Evolutionary conservation across 2,888 invertebrate genomes (phyloP), one percentile per base, ranked within the genome.

Genomic region (Diploptera punctata): DNA sequence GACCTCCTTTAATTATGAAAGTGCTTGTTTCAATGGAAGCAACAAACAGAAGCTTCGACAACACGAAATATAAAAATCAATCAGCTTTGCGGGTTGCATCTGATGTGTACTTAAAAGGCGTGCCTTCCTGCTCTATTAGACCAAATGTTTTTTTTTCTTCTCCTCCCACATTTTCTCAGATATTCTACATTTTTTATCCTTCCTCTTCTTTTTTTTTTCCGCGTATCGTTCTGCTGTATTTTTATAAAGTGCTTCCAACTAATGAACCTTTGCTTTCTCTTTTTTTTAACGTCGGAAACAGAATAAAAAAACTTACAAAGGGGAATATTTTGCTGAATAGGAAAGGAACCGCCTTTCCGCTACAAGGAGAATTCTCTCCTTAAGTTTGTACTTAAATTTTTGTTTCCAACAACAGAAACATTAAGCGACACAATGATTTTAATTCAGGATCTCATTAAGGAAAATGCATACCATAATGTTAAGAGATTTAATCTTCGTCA

Each of bases 61-160:
- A 26, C 72, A 72, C 68, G 72, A 60, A 54, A 72, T 68, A 61
- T 43, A 44, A 21, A 49, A 72, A 72, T 72, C 72, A 72, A 68
- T 72, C 72, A 72, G 68, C 18, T 38, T 4, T 31, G 18, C 26
- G 38, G 29, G 10, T 1, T 3, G 16, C 1, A 1, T 33, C 33
- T 3, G 13, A 47, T 65, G 44, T 65, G 65, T 65, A 9, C 47
- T 65, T 65, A 26, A 47, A 65, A 65, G 65, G 65, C 65, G 65
- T 65, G 65, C 47, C 65, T 47, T 21, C 54, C 9, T 24, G 54
- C 13, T 33, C 10, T 38, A 47, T 65, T 57, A n/a, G 16, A 3
- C 44, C 1, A 24, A 43, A 26, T 24, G 24, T 44, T 65, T 65
- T 18, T 10, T 16, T n/a, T 24, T 24, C 3, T 26, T 47, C 65